Percentiles rank a stretch among this genome's conserved stretches.
phyloP scores from a whole-genome alignment of 2,888 invertebrate species.

The Leptothorax acervorum region DNA sequence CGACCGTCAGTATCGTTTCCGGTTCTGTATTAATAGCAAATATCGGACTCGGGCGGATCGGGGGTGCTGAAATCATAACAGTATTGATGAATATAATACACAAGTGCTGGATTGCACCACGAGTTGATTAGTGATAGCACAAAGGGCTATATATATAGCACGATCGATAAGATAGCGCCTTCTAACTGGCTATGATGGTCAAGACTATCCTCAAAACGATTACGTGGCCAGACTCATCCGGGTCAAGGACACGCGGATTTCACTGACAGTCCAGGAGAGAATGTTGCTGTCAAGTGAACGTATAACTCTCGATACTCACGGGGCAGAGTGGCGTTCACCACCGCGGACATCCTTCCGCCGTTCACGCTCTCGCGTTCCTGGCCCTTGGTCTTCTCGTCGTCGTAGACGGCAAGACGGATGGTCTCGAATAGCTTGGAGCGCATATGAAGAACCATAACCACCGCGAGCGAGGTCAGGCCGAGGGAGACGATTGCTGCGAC shows the following conservation, averaged over 20 bases:
- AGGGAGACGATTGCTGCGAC: constrained; percentile 81
- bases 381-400: constrained; percentile 76
- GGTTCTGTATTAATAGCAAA: constrained; percentile 68
- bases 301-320: constrained; percentile 63
- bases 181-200: constrained; percentile 16
- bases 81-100: background rate
- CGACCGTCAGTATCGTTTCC: constrained; percentile 71
- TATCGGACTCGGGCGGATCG: constrained; percentile 71
- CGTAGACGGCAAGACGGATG: constrained; percentile 81
- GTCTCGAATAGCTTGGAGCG: constrained; percentile 81
- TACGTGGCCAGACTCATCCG: constrained; percentile 52
- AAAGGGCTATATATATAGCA: background rate
- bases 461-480: constrained; percentile 80
- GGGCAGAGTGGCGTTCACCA: constrained; percentile 57
- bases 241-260: constrained; percentile 71
- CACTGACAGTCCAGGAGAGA: constrained; percentile 41
- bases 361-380: constrained; percentile 67
- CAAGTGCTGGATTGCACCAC: background rate
- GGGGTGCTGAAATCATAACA: constrained; percentile 72
- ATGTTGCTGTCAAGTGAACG: constrained; percentile 28
- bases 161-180: background rate
- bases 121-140: background rate
- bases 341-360: constrained; percentile 70
- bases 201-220: constrained; percentile 56
- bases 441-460: constrained; percentile 81